Evolutionary conservation across 2,113 vertebrate genomes (phyloP).

Genomic region (Bubo blakistoni): DNA sequence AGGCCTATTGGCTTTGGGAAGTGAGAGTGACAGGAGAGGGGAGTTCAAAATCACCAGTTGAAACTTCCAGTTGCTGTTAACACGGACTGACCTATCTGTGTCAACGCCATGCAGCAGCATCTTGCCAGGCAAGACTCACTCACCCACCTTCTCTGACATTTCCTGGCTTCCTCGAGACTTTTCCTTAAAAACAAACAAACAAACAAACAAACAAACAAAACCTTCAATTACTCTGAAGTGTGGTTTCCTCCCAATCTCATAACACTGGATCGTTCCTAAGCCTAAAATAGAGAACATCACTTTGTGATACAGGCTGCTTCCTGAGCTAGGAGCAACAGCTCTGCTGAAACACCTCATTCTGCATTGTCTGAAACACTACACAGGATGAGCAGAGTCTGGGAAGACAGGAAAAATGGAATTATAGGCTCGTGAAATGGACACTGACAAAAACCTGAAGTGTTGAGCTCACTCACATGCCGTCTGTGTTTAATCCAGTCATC

Average conservation of each 20-base stretch:
- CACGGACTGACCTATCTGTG: neutral
- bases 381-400: neutral
- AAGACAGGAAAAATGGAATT: slow-evolving; percentile 27
- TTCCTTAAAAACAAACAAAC: neutral
- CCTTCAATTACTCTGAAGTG: neutral
- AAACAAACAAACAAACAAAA: neutral
- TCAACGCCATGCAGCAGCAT: neutral
- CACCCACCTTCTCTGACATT: neutral
- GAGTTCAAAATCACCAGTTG: neutral
- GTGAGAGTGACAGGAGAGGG: neutral
- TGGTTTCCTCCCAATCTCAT: neutral
- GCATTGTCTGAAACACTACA: neutral
- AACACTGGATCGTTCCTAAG: neutral
- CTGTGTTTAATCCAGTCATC: slow-evolving; percentile 49
- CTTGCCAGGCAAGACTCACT: neutral
- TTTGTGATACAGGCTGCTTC: neutral
- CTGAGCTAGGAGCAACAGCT: neutral
- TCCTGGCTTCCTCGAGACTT: neutral
- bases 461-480: neutral
- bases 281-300: neutral
- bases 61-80: neutral
- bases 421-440: neutral
- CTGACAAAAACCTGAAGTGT: slow-evolving; percentile 24
- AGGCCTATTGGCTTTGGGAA: neutral
- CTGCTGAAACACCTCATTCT: neutral